phyloP scores from a whole-genome alignment of 64 coral and sea anemone species.

The Pachyseris speciosa region DNA sequence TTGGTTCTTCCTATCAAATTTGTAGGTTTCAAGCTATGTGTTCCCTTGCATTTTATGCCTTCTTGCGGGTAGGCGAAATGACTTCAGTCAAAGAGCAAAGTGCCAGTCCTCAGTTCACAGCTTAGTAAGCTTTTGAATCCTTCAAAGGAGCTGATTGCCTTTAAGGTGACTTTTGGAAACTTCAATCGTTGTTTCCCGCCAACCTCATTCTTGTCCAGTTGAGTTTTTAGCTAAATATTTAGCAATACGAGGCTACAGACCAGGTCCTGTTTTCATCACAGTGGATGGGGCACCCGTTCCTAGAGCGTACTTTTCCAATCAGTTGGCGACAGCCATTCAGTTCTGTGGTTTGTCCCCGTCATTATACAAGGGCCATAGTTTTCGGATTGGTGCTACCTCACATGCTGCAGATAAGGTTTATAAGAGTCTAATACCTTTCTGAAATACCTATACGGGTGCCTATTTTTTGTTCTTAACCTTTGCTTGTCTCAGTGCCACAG shows the following conservation, averaged over 20 bases:
- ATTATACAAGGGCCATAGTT: too few species aligned
- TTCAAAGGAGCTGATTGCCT: not conserved
- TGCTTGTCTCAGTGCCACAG: too few species aligned
- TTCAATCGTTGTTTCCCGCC: not conserved
- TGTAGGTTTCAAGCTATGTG: too few species aligned
- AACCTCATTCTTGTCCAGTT: constrained; percentile 38
- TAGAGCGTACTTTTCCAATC: not conserved
- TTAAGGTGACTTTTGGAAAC: not conserved
- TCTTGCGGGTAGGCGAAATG: constrained; percentile 20
- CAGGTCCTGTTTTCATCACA: constrained; percentile 7
- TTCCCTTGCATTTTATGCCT: too few species aligned
- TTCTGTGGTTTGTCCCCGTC: not conserved
- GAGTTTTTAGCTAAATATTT: not conserved
- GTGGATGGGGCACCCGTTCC: constrained; percentile 1
- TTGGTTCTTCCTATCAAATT: too few species aligned
- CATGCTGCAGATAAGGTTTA: too few species aligned
- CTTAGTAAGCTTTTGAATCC: constrained; percentile 7
- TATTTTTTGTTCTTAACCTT: too few species aligned
- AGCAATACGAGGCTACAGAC: not conserved
- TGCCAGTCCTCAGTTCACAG: constrained; percentile 3
- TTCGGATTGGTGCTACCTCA: too few species aligned
- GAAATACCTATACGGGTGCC: too few species aligned
- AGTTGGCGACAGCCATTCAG: not conserved
- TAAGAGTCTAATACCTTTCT: too few species aligned
- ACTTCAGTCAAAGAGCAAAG: not conserved